Percentiles rank a stretch among this genome's conserved stretches.
Evolutionary conservation across 2,113 vertebrate species (phyloP).

Genomic region (Corvus cornix): DNA sequence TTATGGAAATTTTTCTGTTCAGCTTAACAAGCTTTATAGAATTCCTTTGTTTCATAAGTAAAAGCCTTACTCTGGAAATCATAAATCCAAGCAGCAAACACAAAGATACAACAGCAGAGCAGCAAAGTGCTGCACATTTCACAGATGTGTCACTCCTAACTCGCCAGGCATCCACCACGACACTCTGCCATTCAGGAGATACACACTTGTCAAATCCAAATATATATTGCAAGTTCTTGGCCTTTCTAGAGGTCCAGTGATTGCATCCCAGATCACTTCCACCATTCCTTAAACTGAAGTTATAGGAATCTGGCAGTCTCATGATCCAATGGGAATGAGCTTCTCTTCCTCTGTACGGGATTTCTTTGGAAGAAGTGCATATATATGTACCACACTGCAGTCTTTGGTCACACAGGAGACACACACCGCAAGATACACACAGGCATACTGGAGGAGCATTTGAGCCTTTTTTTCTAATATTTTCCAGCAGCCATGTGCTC

Average conservation of each 20-base stretch:
- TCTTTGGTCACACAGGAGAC: background rate
- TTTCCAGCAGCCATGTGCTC: background rate
- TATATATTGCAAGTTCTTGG: background rate
- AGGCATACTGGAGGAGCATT: background rate
- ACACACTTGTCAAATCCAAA: background rate
- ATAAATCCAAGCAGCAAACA: background rate
- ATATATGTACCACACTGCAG: fast-evolving
- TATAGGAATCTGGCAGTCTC: background rate
- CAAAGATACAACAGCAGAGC: background rate
- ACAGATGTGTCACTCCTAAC: background rate
- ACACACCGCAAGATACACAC: background rate
- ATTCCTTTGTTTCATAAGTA: background rate
- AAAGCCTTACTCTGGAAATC: background rate
- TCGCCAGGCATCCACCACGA: background rate
- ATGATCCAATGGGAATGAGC: fast-evolving
- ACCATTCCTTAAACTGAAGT: background rate
- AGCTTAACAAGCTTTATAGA: background rate
- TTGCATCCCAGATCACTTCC: background rate
- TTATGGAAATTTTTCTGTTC: background rate
- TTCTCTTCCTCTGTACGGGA: fast-evolving
- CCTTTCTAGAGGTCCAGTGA: background rate
- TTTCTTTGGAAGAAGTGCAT: background rate
- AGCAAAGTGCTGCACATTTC: background rate
- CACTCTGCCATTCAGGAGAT: background rate
- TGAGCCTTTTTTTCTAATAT: background rate